Evolutionary conservation across 1,140 invertebrate genomes (phyloP), one percentile per base, ranked within the genome.

Genomic region (Choristoneura fumiferana): DNA sequence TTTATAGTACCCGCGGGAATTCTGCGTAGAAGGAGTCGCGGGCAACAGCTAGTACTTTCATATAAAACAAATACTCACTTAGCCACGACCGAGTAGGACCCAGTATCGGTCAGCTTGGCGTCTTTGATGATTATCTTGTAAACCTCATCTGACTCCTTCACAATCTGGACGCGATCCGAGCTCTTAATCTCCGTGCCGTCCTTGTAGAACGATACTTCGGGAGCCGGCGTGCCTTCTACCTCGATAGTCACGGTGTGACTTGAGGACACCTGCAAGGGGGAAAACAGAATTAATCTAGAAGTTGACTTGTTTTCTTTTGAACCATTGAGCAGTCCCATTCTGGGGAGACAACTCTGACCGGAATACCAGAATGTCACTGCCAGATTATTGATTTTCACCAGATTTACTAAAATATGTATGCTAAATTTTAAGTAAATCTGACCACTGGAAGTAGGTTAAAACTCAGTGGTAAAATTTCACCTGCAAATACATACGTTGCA

Each of bases 41-140:
- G n/a, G n/a, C n/a, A n/a, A n/a, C n/a, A n/a, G n/a, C n/a, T n/a
- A n/a, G n/a, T n/a, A n/a, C n/a, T n/a, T n/a, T n/a, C n/a, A n/a
- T 22, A 39, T 4, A 45, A 57, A 36, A n/a, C n/a, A 15, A 56
- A 8, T 33, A 81, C 84, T 82, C 36, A 87, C 84, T 94, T 94
- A 0, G 97, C 96, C 0, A 97, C 93, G 9, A 98, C 94, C 0
- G 97, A 97, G 78, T 98, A 99, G n/a, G 95, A 95, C 6, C 97
- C 98, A 22, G 95, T 91, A 82, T 99, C 98, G 18, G 95, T 95
- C 0, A 97, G 89, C 52, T 92, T 92, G 0, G 96, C 93, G 57
- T 96, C 93, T 58, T 94, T 94, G 40, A 99, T 95, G 10, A 94
- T 92, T 14, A 99, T 90, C 17, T 93, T 92, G 69, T 95, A 94